Evolutionary conservation across 2,797 vertebrate species (phyloP).

Genomic region (Acipenser transmontanus): DNA sequence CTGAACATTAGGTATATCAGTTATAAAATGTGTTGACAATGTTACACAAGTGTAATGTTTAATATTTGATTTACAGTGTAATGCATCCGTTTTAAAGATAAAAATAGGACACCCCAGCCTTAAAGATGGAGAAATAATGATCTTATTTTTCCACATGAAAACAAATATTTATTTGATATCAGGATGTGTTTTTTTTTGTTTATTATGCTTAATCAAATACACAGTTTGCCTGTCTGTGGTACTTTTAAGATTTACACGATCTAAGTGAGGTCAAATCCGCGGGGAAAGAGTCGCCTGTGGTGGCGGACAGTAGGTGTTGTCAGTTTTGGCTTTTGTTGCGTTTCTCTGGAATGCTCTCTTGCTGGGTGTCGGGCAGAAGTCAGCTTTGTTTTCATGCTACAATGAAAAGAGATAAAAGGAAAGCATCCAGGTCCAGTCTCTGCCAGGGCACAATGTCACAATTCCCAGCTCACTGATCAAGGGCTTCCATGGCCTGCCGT

Average conservation of each 20-base stretch:
- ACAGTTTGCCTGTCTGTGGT: slow-evolving; percentile 35
- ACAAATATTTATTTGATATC: too few relatives aligned
- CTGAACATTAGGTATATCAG: too few relatives aligned
- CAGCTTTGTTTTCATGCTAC: slow-evolving; percentile 62
- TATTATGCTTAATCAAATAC: slow-evolving; percentile 8
- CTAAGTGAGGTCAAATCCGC: slow-evolving; percentile 21
- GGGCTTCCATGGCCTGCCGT: slow-evolving; percentile 43
- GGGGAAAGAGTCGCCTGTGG: slow-evolving; percentile 23
- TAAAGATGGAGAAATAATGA: too few relatives aligned
- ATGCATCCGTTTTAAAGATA: too few relatives aligned
- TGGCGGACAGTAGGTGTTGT: slow-evolving; percentile 35
- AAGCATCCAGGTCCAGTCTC: slow-evolving; percentile 50
- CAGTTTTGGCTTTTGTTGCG: slow-evolving; percentile 45
- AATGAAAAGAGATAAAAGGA: slow-evolving; percentile 72
- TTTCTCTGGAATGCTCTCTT: slow-evolving; percentile 49
- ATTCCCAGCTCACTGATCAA: slow-evolving; percentile 67
- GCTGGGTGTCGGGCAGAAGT: slow-evolving; percentile 51
- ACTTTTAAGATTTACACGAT: slow-evolving; percentile 29
- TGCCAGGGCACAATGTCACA: slow-evolving; percentile 45
- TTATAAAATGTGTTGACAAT: too few relatives aligned
- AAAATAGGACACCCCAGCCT: too few relatives aligned
- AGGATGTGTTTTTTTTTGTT: background rate
- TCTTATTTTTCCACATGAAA: too few relatives aligned
- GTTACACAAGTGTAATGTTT: too few relatives aligned
- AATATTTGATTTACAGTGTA: too few relatives aligned